Percentiles rank a stretch among this genome's conserved stretches.
These are phyloP conservation scores for Asarcornis scutulata DNA, from an alignment of 2,113 vertebrate genomes.

Conservation along the genomic window DNA sequence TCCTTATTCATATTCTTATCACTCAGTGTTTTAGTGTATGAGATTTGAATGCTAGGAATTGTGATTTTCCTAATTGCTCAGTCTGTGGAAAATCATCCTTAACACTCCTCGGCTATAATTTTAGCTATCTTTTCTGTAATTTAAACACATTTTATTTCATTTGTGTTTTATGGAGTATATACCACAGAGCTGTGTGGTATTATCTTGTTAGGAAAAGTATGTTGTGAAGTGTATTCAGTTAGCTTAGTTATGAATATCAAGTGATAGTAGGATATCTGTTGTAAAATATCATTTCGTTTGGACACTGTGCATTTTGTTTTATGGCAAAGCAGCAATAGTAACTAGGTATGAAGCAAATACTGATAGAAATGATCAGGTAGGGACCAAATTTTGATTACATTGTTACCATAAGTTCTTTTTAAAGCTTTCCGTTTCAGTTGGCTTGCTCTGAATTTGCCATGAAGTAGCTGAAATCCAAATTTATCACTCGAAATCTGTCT, in stretches of 20 bases:
- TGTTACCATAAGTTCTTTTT: not conserved
- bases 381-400: not conserved
- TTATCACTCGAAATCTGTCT: slow-evolving; percentile 28
- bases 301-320: not conserved
- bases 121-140: slow-evolving; percentile 41
- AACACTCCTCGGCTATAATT: slow-evolving; percentile 52
- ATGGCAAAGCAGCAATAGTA: not conserved
- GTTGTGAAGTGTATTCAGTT: not conserved
- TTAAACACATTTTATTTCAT: slow-evolving; percentile 3
- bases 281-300: not conserved
- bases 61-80: slow-evolving; percentile 64
- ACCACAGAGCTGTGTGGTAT: not conserved
- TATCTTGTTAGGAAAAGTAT: not conserved
- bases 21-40: slow-evolving; percentile 32
- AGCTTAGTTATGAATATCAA: not conserved
- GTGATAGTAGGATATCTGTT: not conserved
- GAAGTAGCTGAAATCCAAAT: slow-evolving; percentile 2
- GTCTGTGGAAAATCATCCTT: slow-evolving; percentile 47
- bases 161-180: not conserved
- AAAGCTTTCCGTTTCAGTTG: not conserved
- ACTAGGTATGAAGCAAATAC: not conserved
- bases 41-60: slow-evolving; percentile 29
- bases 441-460: not conserved
- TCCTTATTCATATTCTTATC: slow-evolving; percentile 4
- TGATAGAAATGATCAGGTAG: not conserved